Conservation (phyloP, 2,888 invertebrate genomes). For the Neria commutata region DNA sequence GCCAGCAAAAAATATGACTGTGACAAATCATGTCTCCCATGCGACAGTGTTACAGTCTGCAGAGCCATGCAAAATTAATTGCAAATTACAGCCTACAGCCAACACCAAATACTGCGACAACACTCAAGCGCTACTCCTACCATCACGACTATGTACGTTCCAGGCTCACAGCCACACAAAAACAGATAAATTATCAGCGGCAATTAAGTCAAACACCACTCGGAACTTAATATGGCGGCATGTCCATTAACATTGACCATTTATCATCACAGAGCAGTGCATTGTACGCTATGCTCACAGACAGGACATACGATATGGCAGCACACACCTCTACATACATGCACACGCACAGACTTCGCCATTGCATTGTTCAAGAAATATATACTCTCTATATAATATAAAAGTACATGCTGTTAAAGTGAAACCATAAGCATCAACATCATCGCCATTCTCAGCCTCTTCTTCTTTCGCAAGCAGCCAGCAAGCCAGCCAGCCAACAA, state of each 20-base stretch:
- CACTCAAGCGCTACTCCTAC: background rate
- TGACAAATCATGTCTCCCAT: too few relatives aligned
- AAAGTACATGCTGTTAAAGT: too few relatives aligned
- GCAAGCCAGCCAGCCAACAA: too few relatives aligned
- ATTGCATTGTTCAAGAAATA: too few relatives aligned
- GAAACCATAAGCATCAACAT: too few relatives aligned
- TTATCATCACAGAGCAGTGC: background rate
- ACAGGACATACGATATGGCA: background rate
- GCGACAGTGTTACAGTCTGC: too few relatives aligned
- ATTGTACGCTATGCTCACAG: background rate
- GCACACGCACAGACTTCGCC: background rate
- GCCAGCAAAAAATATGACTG: too few relatives aligned
- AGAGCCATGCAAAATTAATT: too few relatives aligned
- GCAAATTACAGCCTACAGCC: slow-evolving; percentile 22
- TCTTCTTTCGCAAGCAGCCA: too few relatives aligned
- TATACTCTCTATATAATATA: too few relatives aligned
- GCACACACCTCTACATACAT: slow-evolving; percentile 2
- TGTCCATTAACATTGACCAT: slow-evolving; percentile 15
- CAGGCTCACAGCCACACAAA: background rate
- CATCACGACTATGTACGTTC: background rate
- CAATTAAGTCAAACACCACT: background rate
- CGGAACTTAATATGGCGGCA: slow-evolving; percentile 4
- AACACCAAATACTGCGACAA: too few relatives aligned
- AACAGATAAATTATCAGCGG: background rate
- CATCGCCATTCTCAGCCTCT: too few relatives aligned